phyloP scores from a whole-genome alignment of 2,888 invertebrate species.

The Gari tellinella region DNA sequence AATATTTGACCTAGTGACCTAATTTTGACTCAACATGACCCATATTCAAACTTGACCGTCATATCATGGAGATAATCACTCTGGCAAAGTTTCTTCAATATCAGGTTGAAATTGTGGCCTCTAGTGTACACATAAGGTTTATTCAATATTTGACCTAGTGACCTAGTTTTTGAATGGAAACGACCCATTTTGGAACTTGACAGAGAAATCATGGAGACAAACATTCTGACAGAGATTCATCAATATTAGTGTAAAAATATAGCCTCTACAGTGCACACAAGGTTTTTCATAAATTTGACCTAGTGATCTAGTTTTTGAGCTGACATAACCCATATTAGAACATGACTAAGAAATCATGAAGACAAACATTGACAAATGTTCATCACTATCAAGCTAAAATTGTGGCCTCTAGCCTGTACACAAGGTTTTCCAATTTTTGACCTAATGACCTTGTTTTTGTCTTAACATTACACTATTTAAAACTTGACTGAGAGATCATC shows the following conservation, averaged over 20 bases:
- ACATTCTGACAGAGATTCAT: conserved; percentile 5
- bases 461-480: conserved; percentile 1
- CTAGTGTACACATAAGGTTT: conserved; percentile 11
- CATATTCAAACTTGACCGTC: conserved; percentile 2
- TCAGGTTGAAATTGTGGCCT: conserved; percentile 12
- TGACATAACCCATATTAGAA: conserved; percentile 6
- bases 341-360: background rate
- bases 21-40: conserved; percentile 19
- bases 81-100: conserved; percentile 4
- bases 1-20: no score
- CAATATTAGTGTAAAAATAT: no score
- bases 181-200: conserved; percentile 4
- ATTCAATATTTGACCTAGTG: conserved; percentile 2
- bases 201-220: conserved; percentile 10
- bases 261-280: no score
- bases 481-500: conserved; percentile 9
- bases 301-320: background rate
- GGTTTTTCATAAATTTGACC: no score
- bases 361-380: conserved; percentile 2
- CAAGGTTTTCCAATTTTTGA: conserved; percentile 5
- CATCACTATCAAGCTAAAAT: background rate
- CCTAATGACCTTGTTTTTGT: conserved; percentile 12
- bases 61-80: conserved; percentile 5
- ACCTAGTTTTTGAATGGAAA: conserved; percentile 10
- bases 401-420: conserved; percentile 16